Percentiles rank a stretch among this genome's conserved stretches.
These are phyloP conservation scores for Morpho achilles DNA, from an alignment of 2,888 invertebrate species.

Conservation along the genomic window DNA sequence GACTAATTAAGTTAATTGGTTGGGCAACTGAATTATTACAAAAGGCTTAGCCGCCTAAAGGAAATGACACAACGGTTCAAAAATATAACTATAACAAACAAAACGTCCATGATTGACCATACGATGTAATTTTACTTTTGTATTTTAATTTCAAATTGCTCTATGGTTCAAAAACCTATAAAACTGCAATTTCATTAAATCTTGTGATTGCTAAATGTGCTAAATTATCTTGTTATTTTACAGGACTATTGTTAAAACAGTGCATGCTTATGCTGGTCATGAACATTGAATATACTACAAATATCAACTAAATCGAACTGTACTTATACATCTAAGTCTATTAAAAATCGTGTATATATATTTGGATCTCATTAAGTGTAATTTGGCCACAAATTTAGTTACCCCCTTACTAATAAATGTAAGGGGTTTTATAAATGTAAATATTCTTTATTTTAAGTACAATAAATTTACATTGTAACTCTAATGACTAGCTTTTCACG, in stretches of 20 bases:
- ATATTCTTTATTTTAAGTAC: conserved; percentile 61
- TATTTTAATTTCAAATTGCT: background rate
- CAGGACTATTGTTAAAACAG: too few relatives aligned
- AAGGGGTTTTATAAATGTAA: conserved; percentile 67
- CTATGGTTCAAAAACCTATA: too few relatives aligned
- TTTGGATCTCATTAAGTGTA: conserved; percentile 75
- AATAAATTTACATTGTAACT: conserved; percentile 71
- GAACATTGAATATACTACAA: conserved; percentile 24
- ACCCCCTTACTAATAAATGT: conserved; percentile 65
- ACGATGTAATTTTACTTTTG: conserved; percentile 12
- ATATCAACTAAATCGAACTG: conserved; percentile 39
- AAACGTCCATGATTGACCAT: conserved; percentile 16
- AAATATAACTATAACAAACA: background rate
- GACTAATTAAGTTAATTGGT: conserved; percentile 29
- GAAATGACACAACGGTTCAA: conserved; percentile 3
- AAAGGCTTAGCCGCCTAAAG: conserved; percentile 12
- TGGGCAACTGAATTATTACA: conserved; percentile 20
- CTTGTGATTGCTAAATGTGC: too few relatives aligned
- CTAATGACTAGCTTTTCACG: conserved; percentile 78
- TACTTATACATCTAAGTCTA: conserved; percentile 59
- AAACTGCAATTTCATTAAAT: too few relatives aligned
- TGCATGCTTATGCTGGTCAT: background rate
- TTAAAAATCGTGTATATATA: conserved; percentile 74
- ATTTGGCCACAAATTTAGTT: conserved; percentile 79
- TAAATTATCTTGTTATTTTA: too few relatives aligned